Evolutionary conservation across 2,888 invertebrate species (phyloP), one percentile per base, ranked within the genome.

Genomic region (Agrilus biguttatus): DNA sequence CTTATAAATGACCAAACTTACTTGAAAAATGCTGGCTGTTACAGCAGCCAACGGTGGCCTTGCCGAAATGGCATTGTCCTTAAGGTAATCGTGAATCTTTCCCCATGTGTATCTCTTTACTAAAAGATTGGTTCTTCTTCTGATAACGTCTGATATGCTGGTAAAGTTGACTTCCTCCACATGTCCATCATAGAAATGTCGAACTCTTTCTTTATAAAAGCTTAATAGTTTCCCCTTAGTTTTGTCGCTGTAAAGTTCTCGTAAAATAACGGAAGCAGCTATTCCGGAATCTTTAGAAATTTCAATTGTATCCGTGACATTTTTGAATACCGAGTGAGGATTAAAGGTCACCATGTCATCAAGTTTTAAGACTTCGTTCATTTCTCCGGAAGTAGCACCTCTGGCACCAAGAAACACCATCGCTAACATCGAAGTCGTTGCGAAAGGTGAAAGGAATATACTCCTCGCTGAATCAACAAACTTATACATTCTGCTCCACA

Each of bases 301-400:
- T 49, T 82, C 77, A 28, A 87, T 80, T 0, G 86, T 82, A 55
- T 87, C 87, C 0, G 87, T 86, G 14, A 90, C 80, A 58, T 89
- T 89, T 60, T 84, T 84, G 53, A 89, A 78, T 1, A 87, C 80
- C 53, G 88, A 73, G 60, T 91, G 90, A 0, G 90, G 90, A 63
- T 90, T 91, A 56, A 91, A 90, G 0, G 87, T 86, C 0, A 87
- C 81, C 77, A 89, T 86, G 49, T 90, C 87, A 58, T 90, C 90
- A 13, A 90, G 67, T 53, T 80, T 78, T 0, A 90, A 67, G 10
- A 90, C 77, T 56, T 88, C 87, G 58, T 90, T 89, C 83, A 91
- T 87, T 71, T 89, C 87, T 0, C 85, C 87, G 0, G 90, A 89
- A 0, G 90, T 90, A 3, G 84, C 77, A 2, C 89, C 89, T 50